Base-by-base conservation (phyloP, 2,888 invertebrate genomes). In the Phrixothrix hirtus region DNA sequence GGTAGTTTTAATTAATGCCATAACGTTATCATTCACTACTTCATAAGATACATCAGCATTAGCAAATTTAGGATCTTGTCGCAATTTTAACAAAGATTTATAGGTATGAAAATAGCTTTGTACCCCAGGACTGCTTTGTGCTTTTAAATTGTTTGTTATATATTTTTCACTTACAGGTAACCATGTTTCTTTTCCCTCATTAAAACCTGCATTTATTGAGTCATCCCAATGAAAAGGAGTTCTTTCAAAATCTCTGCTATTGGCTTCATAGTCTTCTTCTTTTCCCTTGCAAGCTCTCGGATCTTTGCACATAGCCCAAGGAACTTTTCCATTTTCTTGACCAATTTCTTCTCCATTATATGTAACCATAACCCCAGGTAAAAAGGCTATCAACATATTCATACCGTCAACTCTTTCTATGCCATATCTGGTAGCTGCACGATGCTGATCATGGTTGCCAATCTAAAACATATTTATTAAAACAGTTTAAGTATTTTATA, bases 261-360 rank as follows among this genome's bases (percentile, higher is more conserved):
- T 1, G 6, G 4, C 26, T 3, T 27, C 21, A 14, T 25, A 38
- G 7, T 38, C 77, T 6, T 81, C 76, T 3, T 79, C 79, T 13
- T 85, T 86, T 26, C 81, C 77, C 57, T 79, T 78, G 21, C 76
- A 74, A 0, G 81, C 85, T 9, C 77, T 77, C 0, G 84, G 83
- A 72, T 86, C 86, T 27, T 79, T 53, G 0, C 75, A 71, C 63
- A 79, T 70, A 15, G 74, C 72, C 64, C 72, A 80, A 0, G 78
- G 75, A n/a, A 83, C 80, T 26, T 76, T 73, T 30, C 77, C 76
- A 66, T 88, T 82, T 56, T 77, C 70, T 84, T 89, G 85, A 0
- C 86, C 90, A 36, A 92, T 81, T 76, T 92, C 90, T 65, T 92
- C 90, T 2, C 90, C 92, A 78, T 95, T 90, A 69, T 95, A 95